A percentile compares a stretch with the other conserved stretches of the same genome.
Conservation (phyloP, 2,113 vertebrate species). For the Crocuta crocuta region DNA sequence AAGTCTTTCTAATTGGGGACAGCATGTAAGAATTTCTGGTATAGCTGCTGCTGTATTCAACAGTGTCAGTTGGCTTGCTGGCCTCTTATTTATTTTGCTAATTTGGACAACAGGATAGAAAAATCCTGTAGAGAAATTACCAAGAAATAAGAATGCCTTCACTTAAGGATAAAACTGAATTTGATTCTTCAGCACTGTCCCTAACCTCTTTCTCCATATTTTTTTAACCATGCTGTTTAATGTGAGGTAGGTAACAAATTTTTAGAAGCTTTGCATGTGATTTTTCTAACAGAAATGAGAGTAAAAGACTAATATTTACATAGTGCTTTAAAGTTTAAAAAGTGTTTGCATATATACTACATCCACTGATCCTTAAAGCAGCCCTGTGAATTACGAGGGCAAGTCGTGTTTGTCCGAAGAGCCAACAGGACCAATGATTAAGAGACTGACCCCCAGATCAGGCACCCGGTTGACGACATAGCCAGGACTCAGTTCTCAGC, state of each 20-base stretch:
- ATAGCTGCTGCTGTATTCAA: neutral
- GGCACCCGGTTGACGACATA: neutral
- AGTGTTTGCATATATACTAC: neutral
- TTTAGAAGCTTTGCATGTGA: conserved; percentile 68
- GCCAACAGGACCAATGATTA: neutral
- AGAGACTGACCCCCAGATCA: neutral
- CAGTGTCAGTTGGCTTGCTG: neutral
- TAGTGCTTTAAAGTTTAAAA: conserved; percentile 55
- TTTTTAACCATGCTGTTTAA: conserved; percentile 34
- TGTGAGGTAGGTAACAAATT: neutral
- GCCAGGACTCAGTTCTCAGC: neutral
- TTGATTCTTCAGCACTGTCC: conserved; percentile 22
- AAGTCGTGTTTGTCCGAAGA: neutral
- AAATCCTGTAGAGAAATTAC: conserved; percentile 10
- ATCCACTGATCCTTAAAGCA: neutral
- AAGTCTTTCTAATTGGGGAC: neutral
- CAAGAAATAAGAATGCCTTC: conserved; percentile 30
- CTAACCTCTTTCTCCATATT: conserved; percentile 22
- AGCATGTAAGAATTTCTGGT: neutral
- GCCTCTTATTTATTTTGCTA: conserved; percentile 44
- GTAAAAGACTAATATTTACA: conserved; percentile 50
- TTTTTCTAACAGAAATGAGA: conserved; percentile 70
- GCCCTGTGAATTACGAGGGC: neutral
- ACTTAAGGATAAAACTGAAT: neutral
- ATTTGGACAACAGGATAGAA: neutral